Evolutionary conservation across 1,140 invertebrate genomes (phyloP).

Genomic region (Dendroctonus valens): DNA sequence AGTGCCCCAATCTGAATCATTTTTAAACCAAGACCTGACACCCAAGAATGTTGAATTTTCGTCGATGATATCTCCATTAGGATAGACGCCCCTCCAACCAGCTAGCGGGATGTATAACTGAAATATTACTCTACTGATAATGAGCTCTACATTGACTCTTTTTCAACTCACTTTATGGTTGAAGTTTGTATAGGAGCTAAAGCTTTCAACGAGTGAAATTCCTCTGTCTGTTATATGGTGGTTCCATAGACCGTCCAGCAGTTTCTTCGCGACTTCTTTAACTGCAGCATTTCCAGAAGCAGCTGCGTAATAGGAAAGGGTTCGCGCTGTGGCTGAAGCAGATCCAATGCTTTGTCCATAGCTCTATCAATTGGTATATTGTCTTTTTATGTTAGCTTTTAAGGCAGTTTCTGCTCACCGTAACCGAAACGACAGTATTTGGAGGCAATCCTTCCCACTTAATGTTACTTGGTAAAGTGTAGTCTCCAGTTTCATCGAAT

Average conservation of each 20-base stretch:
- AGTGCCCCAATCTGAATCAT: constrained; percentile 29
- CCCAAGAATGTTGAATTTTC: constrained; percentile 21
- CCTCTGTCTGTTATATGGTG: constrained; percentile 17
- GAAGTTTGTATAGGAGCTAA: constrained; percentile 20
- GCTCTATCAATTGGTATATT: background rate
- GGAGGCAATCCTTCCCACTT: constrained; percentile 25
- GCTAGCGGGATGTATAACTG: constrained; percentile 25
- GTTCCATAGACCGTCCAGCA: constrained; percentile 29
- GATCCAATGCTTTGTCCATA: constrained; percentile 18
- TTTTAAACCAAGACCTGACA: constrained; percentile 31
- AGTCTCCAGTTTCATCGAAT: constrained; percentile 21
- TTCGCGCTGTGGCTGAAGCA: constrained; percentile 24
- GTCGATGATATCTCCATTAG: constrained; percentile 24
- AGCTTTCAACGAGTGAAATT: constrained; percentile 12
- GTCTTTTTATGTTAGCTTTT: background rate
- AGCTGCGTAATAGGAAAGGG: constrained; percentile 30
- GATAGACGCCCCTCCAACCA: constrained; percentile 27
- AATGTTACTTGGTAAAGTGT: constrained; percentile 13
- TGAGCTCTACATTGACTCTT: background rate
- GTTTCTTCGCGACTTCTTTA: constrained; percentile 23
- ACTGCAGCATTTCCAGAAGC: constrained; percentile 15
- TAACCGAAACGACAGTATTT: constrained; percentile 14
- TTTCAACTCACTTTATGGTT: constrained; percentile 15
- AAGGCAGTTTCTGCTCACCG: background rate
- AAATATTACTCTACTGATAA: constrained; percentile 3